These are phyloP conservation scores for Petromus typicus DNA, from an alignment of 2,113 vertebrate genomes.

Conservation along the genomic window DNA sequence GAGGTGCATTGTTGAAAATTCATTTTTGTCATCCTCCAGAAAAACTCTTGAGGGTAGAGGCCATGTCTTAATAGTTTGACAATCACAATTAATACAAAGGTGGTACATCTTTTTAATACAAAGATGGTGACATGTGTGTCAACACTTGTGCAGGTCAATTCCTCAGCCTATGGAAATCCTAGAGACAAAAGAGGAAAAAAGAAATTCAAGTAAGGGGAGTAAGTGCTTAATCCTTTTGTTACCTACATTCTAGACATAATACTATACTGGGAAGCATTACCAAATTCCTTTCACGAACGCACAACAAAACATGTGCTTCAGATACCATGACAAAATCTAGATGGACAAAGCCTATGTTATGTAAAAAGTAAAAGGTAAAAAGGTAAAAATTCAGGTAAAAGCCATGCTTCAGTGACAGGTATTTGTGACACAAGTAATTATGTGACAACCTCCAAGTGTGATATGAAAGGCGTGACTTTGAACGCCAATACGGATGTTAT, in stretches of 20 bases:
- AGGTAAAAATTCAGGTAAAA: too few relatives aligned
- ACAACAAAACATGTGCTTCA: not conserved
- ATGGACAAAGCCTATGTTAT: not conserved
- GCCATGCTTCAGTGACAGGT: not conserved
- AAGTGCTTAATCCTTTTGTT: not conserved
- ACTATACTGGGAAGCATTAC: not conserved
- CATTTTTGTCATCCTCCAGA: not conserved
- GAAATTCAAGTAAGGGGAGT: not conserved
- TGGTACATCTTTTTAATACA: too few relatives aligned
- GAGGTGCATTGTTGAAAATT: not conserved
- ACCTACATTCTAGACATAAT: not conserved
- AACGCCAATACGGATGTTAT: not conserved
- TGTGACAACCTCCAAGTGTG: not conserved
- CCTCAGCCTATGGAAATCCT: not conserved
- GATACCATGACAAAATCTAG: not conserved
- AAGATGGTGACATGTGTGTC: too few relatives aligned
- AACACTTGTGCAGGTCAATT: not conserved
- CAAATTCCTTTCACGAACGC: not conserved
- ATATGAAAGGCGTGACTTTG: not conserved
- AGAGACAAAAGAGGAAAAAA: not conserved
- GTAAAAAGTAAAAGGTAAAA: too few relatives aligned
- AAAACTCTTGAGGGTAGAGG: not conserved
- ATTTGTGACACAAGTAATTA: not conserved
- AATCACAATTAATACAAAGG: not conserved
- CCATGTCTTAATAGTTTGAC: not conserved